Conservation (phyloP, 2,888 invertebrate genomes). For the Caenorhabditis sp. region DNA sequence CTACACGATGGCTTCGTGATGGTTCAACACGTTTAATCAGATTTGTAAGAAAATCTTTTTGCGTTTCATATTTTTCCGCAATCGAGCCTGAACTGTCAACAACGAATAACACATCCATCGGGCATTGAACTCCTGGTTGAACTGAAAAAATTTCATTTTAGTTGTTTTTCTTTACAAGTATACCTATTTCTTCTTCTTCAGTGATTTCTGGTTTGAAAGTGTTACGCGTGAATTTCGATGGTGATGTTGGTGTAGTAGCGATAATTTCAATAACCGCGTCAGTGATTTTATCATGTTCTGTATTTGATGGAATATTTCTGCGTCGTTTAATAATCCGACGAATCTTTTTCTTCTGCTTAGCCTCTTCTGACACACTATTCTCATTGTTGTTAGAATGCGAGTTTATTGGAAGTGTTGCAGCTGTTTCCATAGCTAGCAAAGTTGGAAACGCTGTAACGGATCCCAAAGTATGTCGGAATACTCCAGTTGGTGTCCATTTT, state of each 20-base stretch:
- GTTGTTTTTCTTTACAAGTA: too few species aligned
- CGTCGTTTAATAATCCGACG: conserved; percentile 36
- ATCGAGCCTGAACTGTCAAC: conserved; percentile 68
- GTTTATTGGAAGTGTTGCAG: conserved; percentile 27
- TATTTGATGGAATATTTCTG: conserved; percentile 22
- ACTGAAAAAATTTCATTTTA: background rate
- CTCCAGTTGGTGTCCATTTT: conserved; percentile 2
- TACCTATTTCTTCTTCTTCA: conserved; percentile 27
- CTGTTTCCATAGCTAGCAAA: conserved; percentile 26
- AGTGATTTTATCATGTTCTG: conserved; percentile 16
- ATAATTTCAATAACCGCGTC: conserved; percentile 18
- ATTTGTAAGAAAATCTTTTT: conserved; percentile 53
- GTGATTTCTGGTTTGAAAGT: conserved; percentile 15
- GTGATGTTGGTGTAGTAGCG: conserved; percentile 15
- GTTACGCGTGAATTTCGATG: conserved; percentile 4
- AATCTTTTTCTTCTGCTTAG: conserved; percentile 25
- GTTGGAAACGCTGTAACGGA: conserved; percentile 32
- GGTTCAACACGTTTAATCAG: conserved; percentile 49
- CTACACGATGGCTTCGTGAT: conserved; percentile 58
- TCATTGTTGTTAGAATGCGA: too few species aligned
- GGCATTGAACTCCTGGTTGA: conserved; percentile 44
- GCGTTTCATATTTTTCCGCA: conserved; percentile 60
- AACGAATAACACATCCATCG: conserved; percentile 64
- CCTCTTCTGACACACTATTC: conserved; percentile 3
- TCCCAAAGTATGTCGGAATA: conserved; percentile 7